Evolutionary conservation across 2,113 vertebrate genomes (phyloP).

Genomic region (Melanotaenia duboulayi): DNA sequence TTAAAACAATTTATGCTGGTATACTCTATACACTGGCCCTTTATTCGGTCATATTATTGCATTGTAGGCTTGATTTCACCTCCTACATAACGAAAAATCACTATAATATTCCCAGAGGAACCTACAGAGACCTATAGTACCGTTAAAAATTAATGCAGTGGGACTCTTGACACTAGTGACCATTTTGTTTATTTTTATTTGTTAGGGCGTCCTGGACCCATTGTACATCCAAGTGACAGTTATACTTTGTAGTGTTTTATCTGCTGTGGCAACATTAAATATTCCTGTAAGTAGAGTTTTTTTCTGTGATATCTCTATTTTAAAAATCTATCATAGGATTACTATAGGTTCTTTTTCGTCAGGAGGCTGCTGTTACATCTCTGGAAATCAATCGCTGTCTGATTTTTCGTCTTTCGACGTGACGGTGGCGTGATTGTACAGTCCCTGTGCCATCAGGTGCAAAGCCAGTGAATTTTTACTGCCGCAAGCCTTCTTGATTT

Average conservation of each 20-base stretch:
- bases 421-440: constrained; percentile 92
- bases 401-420: constrained; percentile 94
- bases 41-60: constrained; percentile 93
- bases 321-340: constrained; percentile 70
- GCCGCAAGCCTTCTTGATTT: constrained; percentile 93
- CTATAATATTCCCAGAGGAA: constrained; percentile 74
- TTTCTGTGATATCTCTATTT: constrained; percentile 60
- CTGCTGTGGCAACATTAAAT: constrained; percentile 70
- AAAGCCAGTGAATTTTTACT: constrained; percentile 89
- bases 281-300: constrained; percentile 69
- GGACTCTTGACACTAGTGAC: constrained; percentile 34
- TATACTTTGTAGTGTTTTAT: constrained; percentile 55
- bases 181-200: constrained; percentile 30
- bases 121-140: constrained; percentile 48
- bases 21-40: constrained; percentile 97
- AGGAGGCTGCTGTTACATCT: constrained; percentile 66
- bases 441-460: constrained; percentile 94
- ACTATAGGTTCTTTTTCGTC: constrained; percentile 75
- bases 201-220: constrained; percentile 35
- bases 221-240: constrained; percentile 45
- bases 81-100: constrained; percentile 71
- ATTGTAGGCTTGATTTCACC: constrained; percentile 84
- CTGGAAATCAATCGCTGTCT: constrained; percentile 91
- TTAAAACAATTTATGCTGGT: constrained; percentile 94
- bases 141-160: constrained; percentile 38